Conservation (phyloP, 2,113 vertebrate species). For the Ailuropoda melanoleuca region DNA sequence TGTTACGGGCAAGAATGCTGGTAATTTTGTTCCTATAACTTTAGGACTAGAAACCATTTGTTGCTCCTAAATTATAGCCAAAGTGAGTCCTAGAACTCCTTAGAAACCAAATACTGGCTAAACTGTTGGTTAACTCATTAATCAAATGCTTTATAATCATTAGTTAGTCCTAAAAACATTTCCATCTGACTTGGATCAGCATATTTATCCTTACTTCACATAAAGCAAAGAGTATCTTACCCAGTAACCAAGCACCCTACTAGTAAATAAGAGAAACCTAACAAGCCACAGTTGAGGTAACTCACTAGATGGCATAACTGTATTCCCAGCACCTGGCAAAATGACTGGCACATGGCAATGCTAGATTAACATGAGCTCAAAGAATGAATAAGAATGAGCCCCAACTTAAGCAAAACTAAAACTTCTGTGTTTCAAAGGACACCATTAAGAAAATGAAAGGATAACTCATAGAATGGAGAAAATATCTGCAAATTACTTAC, state of each 20-base stretch:
- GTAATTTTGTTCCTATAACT: background rate
- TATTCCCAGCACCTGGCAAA: background rate
- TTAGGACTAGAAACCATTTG: background rate
- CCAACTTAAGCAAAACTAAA: background rate
- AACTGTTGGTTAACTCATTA: background rate
- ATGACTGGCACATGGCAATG: background rate
- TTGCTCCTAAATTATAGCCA: background rate
- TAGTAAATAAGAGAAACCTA: background rate
- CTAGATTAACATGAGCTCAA: background rate
- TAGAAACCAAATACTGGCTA: background rate
- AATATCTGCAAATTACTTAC: slow-evolving; percentile 30
- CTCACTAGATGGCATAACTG: background rate
- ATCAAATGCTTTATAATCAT: background rate
- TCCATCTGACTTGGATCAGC: background rate
- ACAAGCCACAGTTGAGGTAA: background rate
- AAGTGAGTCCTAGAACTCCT: background rate
- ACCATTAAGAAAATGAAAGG: background rate
- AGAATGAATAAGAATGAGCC: background rate
- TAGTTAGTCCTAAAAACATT: background rate
- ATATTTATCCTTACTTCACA: background rate
- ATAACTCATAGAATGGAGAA: background rate
- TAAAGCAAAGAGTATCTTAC: background rate
- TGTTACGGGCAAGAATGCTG: background rate
- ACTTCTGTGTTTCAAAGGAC: background rate
- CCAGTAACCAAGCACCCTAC: background rate